Conservation (phyloP, 2,888 invertebrate species). For the Tricholauxania praeusta region DNA sequence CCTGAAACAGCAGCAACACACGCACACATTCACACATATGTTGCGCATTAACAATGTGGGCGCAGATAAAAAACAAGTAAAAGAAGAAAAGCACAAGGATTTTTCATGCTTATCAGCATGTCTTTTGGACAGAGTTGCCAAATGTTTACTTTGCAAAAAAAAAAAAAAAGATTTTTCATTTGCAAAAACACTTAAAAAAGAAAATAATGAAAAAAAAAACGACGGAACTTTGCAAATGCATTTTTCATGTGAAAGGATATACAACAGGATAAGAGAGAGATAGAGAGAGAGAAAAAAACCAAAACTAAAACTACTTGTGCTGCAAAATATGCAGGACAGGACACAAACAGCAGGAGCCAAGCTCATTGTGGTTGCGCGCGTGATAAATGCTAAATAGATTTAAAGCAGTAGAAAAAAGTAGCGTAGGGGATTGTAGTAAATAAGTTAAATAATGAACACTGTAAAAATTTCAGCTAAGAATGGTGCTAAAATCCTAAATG, state of each 20-base stretch:
- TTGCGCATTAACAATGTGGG: slow-evolving; percentile 10
- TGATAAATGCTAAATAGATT: slow-evolving; percentile 40
- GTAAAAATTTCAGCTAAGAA: too few relatives aligned
- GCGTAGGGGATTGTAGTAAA: too few relatives aligned
- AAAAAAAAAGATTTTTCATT: slow-evolving; percentile 24
- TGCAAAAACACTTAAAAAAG: slow-evolving; percentile 4
- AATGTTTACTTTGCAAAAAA: slow-evolving; percentile 25
- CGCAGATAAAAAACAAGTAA: background rate
- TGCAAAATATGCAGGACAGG: background rate
- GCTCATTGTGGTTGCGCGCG: slow-evolving; percentile 27
- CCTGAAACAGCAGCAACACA: slow-evolving; percentile 7
- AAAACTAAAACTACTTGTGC: background rate
- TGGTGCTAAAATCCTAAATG: too few relatives aligned
- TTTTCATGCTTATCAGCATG: slow-evolving; percentile 24
- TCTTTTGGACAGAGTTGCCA: slow-evolving; percentile 23
- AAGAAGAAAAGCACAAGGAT: background rate
- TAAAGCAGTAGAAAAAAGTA: slow-evolving; percentile 9
- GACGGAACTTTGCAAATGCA: slow-evolving; percentile 36
- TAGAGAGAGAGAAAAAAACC: background rate
- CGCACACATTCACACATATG: slow-evolving; percentile 20
- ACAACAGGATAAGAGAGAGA: slow-evolving; percentile 26
- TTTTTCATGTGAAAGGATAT: slow-evolving; percentile 36
- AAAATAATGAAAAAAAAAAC: slow-evolving; percentile 1
- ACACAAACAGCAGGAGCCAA: slow-evolving; percentile 6
- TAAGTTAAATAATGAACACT: too few relatives aligned